Evolutionary conservation across 2,797 vertebrate species (phyloP).

Genomic region (Brachyrhaphis roseni): DNA sequence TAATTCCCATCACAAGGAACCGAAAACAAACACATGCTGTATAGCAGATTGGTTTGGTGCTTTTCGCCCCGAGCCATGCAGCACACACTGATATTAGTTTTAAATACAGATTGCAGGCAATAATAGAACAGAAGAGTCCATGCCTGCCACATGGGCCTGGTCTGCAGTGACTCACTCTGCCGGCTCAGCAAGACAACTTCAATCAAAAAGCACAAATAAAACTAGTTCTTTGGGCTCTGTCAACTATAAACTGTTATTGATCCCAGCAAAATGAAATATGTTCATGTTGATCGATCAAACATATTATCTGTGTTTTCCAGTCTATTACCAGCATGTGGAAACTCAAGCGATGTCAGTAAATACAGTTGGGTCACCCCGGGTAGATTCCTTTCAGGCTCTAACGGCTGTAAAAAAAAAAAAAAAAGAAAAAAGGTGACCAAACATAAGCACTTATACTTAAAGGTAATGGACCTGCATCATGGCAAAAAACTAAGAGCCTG

Average conservation of each 20-base stretch:
- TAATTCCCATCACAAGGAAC: constrained; percentile 83
- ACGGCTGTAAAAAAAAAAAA: constrained; percentile 59
- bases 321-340: constrained; percentile 96
- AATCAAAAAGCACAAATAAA: constrained; percentile 94
- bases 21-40: constrained; percentile 80
- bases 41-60: constrained; percentile 85
- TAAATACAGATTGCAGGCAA: constrained; percentile 93
- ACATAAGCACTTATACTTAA: constrained; percentile 83
- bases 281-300: constrained; percentile 99
- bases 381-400: constrained; percentile 79
- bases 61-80: constrained; percentile 86
- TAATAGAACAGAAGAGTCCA: constrained; percentile 79
- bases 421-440: constrained; percentile 66
- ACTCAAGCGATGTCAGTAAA: constrained; percentile 90
- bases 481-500: constrained; percentile 75
- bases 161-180: constrained; percentile 79
- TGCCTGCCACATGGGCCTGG: constrained; percentile 80
- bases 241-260: constrained; percentile 99
- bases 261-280: constrained; percentile 98
- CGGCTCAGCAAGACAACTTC: constrained; percentile 86
- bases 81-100: constrained; percentile 85
- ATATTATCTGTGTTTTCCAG: constrained; percentile 96
- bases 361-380: constrained; percentile 83
- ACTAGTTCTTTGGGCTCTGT: constrained; percentile 91
- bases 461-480: constrained; percentile 82